Evolutionary conservation across 2,113 vertebrate genomes (phyloP).

Genomic region (Lutjanus erythropterus): DNA sequence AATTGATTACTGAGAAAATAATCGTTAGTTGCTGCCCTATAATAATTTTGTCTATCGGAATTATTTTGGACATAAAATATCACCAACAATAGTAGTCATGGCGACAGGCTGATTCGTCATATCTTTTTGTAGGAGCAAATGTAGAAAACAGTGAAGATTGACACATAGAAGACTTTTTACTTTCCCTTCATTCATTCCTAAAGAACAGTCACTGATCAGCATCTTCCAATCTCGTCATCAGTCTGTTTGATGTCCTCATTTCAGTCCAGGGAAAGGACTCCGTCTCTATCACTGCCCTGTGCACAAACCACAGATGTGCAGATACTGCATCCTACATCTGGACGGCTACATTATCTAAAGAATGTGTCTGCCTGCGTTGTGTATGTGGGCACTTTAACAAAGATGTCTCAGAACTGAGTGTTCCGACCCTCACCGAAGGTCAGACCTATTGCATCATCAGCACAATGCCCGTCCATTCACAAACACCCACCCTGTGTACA

Average conservation of each 20-base stretch:
- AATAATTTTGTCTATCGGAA: too few relatives aligned
- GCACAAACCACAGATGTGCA: conserved; percentile 18
- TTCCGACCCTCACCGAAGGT: conserved; percentile 52
- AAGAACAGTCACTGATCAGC: background rate
- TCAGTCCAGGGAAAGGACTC: background rate
- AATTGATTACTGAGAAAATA: too few relatives aligned
- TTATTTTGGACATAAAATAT: too few relatives aligned
- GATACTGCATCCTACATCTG: conserved; percentile 21
- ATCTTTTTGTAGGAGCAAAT: background rate
- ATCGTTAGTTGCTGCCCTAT: too few relatives aligned
- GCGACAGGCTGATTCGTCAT: too few relatives aligned
- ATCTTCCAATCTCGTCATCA: background rate
- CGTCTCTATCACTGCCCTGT: too few relatives aligned
- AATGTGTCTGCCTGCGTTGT: conserved; percentile 31
- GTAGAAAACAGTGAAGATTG: background rate
- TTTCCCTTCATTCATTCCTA: background rate
- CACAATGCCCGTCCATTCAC: conserved; percentile 62
- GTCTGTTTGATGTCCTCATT: background rate
- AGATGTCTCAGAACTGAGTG: conserved; percentile 59
- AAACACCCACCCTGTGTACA: conserved; percentile 11
- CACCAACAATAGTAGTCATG: too few relatives aligned
- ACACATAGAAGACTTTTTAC: background rate
- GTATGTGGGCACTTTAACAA: conserved; percentile 63
- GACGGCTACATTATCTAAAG: conserved; percentile 19
- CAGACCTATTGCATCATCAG: conserved; percentile 55